phyloP scores from a whole-genome alignment of 2,797 vertebrate genomes.

The Chelidonichthys spinosus region DNA sequence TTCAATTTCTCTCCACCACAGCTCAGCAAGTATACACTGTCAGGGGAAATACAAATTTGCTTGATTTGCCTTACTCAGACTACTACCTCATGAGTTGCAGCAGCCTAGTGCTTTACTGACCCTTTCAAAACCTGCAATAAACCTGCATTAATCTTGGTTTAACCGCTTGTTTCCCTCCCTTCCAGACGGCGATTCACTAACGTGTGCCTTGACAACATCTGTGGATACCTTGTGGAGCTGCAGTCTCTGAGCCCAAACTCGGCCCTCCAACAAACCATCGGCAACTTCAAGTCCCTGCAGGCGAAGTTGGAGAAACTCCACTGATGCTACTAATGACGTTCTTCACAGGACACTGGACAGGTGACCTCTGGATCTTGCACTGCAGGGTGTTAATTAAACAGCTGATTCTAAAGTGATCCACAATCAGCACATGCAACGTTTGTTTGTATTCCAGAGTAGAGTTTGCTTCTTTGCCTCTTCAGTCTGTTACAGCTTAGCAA shows the following conservation, averaged over 20 bases:
- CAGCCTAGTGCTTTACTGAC: neutral
- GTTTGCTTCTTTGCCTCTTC: conserved; percentile 18
- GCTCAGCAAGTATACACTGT: neutral
- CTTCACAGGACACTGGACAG: conserved; percentile 9
- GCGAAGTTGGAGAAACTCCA: conserved; percentile 94
- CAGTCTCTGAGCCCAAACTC: conserved; percentile 92
- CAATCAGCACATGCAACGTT: neutral
- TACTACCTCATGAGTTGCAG: neutral
- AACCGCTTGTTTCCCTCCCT: neutral
- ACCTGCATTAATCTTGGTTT: neutral
- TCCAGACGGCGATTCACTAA: conserved; percentile 93
- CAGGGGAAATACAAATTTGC: neutral
- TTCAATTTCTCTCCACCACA: neutral
- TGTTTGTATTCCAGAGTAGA: conserved; percentile 6
- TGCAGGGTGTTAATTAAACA: conserved; percentile 40
- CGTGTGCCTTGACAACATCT: conserved; percentile 94
- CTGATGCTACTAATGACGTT: conserved; percentile 65
- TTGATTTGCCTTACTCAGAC: neutral
- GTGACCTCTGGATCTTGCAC: conserved; percentile 35
- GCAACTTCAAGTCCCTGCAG: conserved; percentile 96
- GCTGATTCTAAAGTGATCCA: conserved; percentile 13
- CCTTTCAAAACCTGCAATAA: neutral
- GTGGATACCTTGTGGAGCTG: conserved; percentile 95
- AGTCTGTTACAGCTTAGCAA: conserved; percentile 3
- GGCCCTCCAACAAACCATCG: conserved; percentile 88